Conservation (phyloP, 2,113 vertebrate species). For the Pipra filicauda region DNA sequence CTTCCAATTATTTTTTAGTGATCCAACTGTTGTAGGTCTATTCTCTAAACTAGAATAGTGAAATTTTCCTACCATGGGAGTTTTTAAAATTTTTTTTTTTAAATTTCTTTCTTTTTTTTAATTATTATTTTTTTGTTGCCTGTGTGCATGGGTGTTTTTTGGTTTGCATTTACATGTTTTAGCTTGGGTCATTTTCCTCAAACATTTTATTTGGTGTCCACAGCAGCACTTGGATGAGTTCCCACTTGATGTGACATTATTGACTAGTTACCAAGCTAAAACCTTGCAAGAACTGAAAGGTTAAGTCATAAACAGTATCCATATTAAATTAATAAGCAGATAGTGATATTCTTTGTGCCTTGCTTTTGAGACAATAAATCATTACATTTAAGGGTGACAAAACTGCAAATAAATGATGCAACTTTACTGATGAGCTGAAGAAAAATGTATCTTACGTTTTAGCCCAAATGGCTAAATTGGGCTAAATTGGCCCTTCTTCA, state of each 20-base stretch:
- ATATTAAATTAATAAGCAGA: not conserved
- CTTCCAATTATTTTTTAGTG: not conserved
- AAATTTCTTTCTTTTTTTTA: not conserved
- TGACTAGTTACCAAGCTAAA: not conserved
- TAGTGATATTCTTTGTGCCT: not conserved
- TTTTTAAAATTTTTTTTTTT: too few species aligned
- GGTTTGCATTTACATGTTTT: not conserved
- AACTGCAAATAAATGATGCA: not conserved
- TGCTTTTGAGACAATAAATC: not conserved
- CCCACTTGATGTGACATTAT: not conserved
- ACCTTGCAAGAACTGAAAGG: not conserved
- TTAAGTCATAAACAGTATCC: not conserved
- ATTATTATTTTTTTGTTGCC: not conserved
- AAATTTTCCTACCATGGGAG: not conserved
- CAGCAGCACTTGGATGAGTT: not conserved
- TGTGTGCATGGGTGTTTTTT: not conserved
- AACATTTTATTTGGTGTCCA: too few species aligned
- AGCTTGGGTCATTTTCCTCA: not conserved
- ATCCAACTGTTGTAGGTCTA: not conserved
- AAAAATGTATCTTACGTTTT: not conserved
- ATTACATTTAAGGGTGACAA: not conserved
- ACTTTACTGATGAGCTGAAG: not conserved
- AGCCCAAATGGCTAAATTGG: not conserved
- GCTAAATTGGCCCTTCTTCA: not conserved
- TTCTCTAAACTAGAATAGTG: not conserved